Evolutionary conservation across 2,888 invertebrate genomes (phyloP), one percentile per base, ranked within the genome.

Genomic region (Hymenopus coronatus): DNA sequence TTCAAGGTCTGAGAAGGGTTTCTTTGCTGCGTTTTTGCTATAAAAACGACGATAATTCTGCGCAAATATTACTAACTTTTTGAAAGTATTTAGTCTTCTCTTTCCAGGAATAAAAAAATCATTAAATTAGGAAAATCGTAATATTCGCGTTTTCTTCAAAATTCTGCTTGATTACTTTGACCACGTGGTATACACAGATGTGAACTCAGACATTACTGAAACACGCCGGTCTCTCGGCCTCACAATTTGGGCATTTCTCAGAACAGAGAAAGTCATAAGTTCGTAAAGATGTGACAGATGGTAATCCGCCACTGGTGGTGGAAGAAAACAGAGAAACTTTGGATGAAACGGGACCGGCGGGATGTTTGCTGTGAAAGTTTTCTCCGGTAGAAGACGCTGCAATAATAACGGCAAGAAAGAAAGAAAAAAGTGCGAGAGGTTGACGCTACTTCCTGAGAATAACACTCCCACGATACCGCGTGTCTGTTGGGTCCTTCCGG

Each of bases 331-430:
- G 54, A 70, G 54, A 70, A 70, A 46, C 46, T 46, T 46, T 46
- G 46, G 84, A 84, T 33, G 46, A 84, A 84, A 85, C 85, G 85
- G 46, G 27, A 85, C 85, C 27, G 27, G 89, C 87, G 85, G 84
- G 89, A 89, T 89, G 84, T 88, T 89, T 89, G 87, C n/a, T 84
- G 89, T 83, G 89, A 89, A 89, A 89, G 89, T 87, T 87, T 30
- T 25, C 84, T 70, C 54, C 20, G 54, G 12, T 70, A 70, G 54
- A 70, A 70, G 54, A 70, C 20, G 25, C 54, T 70, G 54, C 54
- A 25, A 70, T 70, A 70, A 70, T 70, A 70, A 70, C 54, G 14
- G 54, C 54, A 54, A 54, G 54, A 54, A 54, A 54, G 54, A 54
- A 54, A 54, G 14, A 54, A 70, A 70, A 70, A 70, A 70, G 20